Percentiles rank a stretch among this genome's conserved stretches.
phyloP scores from a whole-genome alignment of 2,113 vertebrate species.

The Synodontis membranacea region DNA sequence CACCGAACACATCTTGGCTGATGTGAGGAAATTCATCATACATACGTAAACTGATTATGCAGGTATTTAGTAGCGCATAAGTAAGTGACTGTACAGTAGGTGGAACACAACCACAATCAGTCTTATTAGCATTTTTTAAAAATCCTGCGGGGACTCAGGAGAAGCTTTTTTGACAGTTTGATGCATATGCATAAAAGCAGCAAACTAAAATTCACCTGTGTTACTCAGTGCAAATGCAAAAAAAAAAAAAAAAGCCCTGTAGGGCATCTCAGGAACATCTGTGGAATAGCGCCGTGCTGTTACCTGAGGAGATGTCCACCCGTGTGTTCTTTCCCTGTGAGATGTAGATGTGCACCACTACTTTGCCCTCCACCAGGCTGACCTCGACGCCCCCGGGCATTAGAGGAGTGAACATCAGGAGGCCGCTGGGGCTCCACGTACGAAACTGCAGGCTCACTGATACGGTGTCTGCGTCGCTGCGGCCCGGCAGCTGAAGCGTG shows the following conservation, averaged over 20 bases:
- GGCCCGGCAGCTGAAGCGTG: constrained; percentile 86
- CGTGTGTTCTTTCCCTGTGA: constrained; percentile 83
- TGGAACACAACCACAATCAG: not conserved
- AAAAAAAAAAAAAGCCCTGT: not conserved
- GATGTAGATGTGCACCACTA: constrained; percentile 83
- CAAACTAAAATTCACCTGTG: not conserved
- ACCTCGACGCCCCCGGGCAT: constrained; percentile 87
- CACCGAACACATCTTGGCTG: not conserved
- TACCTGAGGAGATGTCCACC: constrained; percentile 91
- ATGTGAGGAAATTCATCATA: not conserved
- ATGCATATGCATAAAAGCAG: not conserved
- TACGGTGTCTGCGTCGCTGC: constrained; percentile 80
- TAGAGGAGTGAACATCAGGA: constrained; percentile 86
- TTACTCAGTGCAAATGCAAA: too few relatives aligned
- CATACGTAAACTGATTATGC: not conserved
- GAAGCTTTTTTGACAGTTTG: not conserved
- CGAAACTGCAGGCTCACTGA: constrained; percentile 90
- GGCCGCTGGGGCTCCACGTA: constrained; percentile 91
- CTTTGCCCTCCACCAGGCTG: constrained; percentile 85
- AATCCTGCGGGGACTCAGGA: not conserved
- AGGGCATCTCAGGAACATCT: not conserved
- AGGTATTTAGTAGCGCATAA: not conserved
- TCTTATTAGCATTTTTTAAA: not conserved
- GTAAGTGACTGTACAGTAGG: not conserved
- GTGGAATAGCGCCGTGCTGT: constrained; percentile 35